Percentiles rank a stretch among this genome's conserved stretches.
Evolutionary conservation across 2,113 vertebrate species (phyloP).

Genomic region (Sigmodon hispidus): DNA sequence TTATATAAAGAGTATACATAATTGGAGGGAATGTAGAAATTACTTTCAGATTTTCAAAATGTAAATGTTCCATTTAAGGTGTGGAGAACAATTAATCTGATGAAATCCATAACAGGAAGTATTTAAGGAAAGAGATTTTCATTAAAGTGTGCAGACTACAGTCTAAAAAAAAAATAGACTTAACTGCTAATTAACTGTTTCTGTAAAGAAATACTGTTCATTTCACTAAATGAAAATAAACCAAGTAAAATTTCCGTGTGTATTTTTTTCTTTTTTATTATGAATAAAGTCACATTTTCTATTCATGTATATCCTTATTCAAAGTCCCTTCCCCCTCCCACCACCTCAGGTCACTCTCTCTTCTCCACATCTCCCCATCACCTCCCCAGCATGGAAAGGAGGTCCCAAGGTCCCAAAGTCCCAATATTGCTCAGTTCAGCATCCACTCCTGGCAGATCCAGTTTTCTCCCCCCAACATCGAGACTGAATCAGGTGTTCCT

Average conservation of each 20-base stretch:
- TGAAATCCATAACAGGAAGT: not conserved
- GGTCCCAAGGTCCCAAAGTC: too few relatives aligned
- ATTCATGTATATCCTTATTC: too few relatives aligned
- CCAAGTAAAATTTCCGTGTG: not conserved
- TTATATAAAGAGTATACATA: not conserved
- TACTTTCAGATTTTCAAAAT: not conserved
- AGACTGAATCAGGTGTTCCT: too few relatives aligned
- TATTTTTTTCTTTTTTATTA: too few relatives aligned
- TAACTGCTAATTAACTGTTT: not conserved
- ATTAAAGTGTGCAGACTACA: not conserved
- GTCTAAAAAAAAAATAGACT: not conserved
- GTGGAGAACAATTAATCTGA: not conserved
- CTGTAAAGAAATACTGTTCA: not conserved
- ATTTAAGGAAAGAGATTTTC: not conserved
- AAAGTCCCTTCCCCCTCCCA: too few relatives aligned
- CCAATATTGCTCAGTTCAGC: too few relatives aligned
- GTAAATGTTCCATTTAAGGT: not conserved
- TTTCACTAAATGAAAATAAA: conserved; percentile 2
- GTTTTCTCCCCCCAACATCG: too few relatives aligned
- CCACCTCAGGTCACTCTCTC: too few relatives aligned
- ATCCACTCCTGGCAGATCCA: too few relatives aligned
- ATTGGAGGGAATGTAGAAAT: not conserved
- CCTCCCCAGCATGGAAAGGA: too few relatives aligned
- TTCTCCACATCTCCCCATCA: too few relatives aligned
- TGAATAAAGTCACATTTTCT: too few relatives aligned